Evolutionary conservation across 2,113 vertebrate genomes (phyloP), one percentile per base, ranked within the genome.

Genomic region (Salvelinus fontinalis): DNA sequence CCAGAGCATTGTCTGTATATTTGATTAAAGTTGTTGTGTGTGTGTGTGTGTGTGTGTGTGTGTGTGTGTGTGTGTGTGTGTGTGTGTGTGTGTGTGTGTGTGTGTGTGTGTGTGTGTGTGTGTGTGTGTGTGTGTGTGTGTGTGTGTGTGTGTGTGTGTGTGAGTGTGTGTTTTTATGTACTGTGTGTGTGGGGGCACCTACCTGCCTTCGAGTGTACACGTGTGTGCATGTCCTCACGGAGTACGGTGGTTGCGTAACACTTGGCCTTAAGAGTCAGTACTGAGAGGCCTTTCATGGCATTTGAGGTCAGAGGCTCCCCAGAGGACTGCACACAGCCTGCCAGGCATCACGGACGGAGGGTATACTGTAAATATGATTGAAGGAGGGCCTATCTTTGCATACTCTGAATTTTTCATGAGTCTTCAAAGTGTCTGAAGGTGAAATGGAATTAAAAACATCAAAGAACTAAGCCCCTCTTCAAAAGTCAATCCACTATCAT

Each of bases 331-430:
- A 18, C n/a, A 82, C 84, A 87, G 84, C 70, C 67, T 72, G 82
- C 81, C 51, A 54, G 51, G 51, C 51, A 54, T 54, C 51, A 54
- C 51, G 51, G 4, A 78, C 75, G 22, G 31, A 16, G 81, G 39
- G 79, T 64, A 11, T 69, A 79, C 69, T 84, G 85, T 86, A 83
- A 78, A 54, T 18, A 18, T 54, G 51, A 54, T 54, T 83, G 74
- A 84, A 80, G 76, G 80, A 76, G 57, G 31, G 71, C 16, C 51
- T 54, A 54, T 18, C 82, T 87, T 87, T 86, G 85, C 89, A 90
- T 88, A 83, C 84, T 87, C 81, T 89, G 87, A 87, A 87, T 86
- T 83, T 83, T 83, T 88, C 85, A 86, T 89, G 84, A 86, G 49
- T 70, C 86, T 92, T 81, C 75, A 71, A 82, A 86, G 86, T 83